Base-by-base conservation (phyloP, 2,113 vertebrate genomes). In the Pardalotus punctatus region DNA sequence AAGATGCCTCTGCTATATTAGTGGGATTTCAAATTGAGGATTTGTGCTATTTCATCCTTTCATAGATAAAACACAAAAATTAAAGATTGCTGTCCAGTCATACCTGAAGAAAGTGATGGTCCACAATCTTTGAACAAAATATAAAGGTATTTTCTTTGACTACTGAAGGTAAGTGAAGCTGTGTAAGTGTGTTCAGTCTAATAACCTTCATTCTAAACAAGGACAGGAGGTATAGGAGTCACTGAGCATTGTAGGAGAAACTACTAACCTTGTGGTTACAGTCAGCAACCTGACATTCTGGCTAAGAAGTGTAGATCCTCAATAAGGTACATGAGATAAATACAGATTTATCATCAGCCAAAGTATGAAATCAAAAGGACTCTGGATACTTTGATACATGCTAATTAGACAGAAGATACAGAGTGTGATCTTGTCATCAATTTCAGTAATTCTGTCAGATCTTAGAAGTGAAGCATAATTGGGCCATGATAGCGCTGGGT, bases 331-430 rank as follows among this genome's bases (percentile, higher is more conserved):
- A 1, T 45, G 58, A 36, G 50, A 82, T 79, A 91, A 91, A 93
- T 70, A 70, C 14, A 43, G 79, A 58, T 42, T 80, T 95, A 58
- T 66, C 33, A 69, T 80, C 40, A 81, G 31, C 85, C 29, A 64
- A 92, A 86, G 54, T 70, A 82, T 60, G 47, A 97, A 93, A 97
- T 95, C 91, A 94, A 95, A 97, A 91, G 33, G 85, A 94, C 85
- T 96, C 24, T 77, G 47, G 66, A 45, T 66, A 88, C 94, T 96
- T 96, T 95, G 90, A 96, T 95, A 94, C 65, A 66, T 47, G 20
- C 25, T 96, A 96, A 96, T 95, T 91, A 91, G 56, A 58, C 87
- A 85, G 90, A 89, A 96, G 93, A 69, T 57, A 72, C 14, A 4
- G 62, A 86, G 22, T 22, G 14, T 62, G 71, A 77, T 93, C 60